Base-by-base conservation (phyloP, 2,888 invertebrate genomes). In the Biston stratarius region DNA sequence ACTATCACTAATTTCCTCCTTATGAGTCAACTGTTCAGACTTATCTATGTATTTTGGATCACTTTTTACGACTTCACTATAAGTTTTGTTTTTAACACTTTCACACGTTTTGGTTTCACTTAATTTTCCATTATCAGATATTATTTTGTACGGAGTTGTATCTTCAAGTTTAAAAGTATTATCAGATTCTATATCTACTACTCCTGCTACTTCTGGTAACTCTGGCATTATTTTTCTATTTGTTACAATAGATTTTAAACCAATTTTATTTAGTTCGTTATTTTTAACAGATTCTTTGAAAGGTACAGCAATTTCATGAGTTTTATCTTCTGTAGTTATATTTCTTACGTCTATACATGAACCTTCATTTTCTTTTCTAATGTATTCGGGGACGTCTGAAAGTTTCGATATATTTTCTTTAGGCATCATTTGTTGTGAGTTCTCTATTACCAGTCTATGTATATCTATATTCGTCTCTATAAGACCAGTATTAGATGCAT, bases 11-110 rank as follows among this genome's bases (percentile, higher is more conserved):
- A 87, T 70, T 42, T 78, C 77, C 77, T 86, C 85, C 75, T 75
- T 82, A 74, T 85, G 85, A 72, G 84, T 78, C 70, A 87, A 71
- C 61, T 80, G 74, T 74, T 87, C 86, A 33, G 76, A 71, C 78
- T 82, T 86, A 74, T 87, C 87, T 73, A 77, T 79, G 72, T 76
- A 83, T 64, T 71, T 71, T 59, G 66, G 69, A 67, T 81, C 77
- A 67, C 73, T 79, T 77, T 79, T 84, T n/a, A 80, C 71, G 64
- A 80, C 77, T 60, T 82, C 81, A 79, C 80, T 83, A 69, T 82
- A 81, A 24, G 68, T 68, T 65, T 73, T 73, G 12, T 57, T 67
- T 62, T 61, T 70, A 55, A 48, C 62, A 59, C n/a, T 42, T 10
- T 62, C 69, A 61, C 44, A 44, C 12, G 33, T 51, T 61, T 57